Evolutionary conservation across 2,888 invertebrate species (phyloP).

Genomic region (Dendrolimus pini): DNA sequence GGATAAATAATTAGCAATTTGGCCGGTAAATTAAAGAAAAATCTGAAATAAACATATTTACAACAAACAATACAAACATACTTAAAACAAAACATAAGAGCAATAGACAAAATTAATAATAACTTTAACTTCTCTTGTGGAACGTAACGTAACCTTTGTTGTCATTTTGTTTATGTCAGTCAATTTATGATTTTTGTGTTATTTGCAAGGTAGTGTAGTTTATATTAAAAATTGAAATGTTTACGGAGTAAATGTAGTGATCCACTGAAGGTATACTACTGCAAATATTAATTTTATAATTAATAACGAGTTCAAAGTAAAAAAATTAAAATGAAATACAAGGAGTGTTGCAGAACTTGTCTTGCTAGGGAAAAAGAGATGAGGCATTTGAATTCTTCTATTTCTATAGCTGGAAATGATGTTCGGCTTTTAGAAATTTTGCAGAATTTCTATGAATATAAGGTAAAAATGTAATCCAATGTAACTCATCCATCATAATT

Average conservation of each 20-base stretch:
- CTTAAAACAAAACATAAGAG: too few species aligned
- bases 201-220: constrained; percentile 4
- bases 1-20: too few species aligned
- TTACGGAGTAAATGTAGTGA: not conserved
- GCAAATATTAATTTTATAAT: too few species aligned
- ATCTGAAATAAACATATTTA: too few species aligned
- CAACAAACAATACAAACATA: too few species aligned
- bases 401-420: constrained; percentile 48
- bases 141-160: too few species aligned
- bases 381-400: constrained; percentile 44
- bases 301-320: too few species aligned
- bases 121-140: too few species aligned
- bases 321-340: constrained; percentile 38
- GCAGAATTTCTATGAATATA: constrained; percentile 51
- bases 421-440: constrained; percentile 54
- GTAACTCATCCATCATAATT: too few species aligned
- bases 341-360: constrained; percentile 57
- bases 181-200: not conserved
- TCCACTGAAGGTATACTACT: not conserved
- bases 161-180: too few species aligned
- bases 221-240: not conserved
- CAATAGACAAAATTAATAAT: too few species aligned
- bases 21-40: too few species aligned
- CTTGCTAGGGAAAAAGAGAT: constrained; percentile 50
- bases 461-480: constrained; percentile 31